Conservation (phyloP, 2,113 vertebrate species). For the Thryonomys swinderianus region DNA sequence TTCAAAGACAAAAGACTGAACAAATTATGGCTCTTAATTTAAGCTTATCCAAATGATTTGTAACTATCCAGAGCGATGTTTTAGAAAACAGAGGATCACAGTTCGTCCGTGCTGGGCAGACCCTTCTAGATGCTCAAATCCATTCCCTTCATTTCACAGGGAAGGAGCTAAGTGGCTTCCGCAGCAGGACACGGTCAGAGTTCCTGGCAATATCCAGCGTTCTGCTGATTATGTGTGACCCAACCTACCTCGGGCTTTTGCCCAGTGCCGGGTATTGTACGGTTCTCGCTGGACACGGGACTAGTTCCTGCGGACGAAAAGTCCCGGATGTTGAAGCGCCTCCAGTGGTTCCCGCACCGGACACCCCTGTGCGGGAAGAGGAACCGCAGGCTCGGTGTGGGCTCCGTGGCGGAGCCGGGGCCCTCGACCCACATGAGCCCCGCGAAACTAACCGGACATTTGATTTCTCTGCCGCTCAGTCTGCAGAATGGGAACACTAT, state of each 20-base stretch:
- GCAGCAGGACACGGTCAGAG: background rate
- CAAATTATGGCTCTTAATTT: constrained; percentile 48
- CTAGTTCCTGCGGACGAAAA: background rate
- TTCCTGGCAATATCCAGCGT: background rate
- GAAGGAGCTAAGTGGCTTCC: constrained; percentile 11
- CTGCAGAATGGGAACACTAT: constrained; percentile 68
- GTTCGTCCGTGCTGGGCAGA: background rate
- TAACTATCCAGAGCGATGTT: background rate
- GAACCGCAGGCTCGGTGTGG: background rate
- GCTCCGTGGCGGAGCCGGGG: background rate
- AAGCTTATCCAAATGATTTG: constrained; percentile 26
- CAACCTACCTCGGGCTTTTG: background rate
- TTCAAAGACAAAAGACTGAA: constrained; percentile 54
- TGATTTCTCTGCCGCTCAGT: background rate
- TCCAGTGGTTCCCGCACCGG: background rate
- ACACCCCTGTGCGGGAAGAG: background rate
- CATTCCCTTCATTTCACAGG: constrained; percentile 4
- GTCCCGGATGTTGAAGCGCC: background rate
- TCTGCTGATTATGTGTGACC: background rate
- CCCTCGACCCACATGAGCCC: background rate
- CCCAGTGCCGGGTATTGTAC: background rate
- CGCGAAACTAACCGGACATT: background rate
- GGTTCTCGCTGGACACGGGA: background rate
- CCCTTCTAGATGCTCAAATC: background rate
- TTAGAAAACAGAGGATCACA: constrained; percentile 39